Conservation (phyloP, 2,113 vertebrate genomes). For the Serilophus lunatus region DNA sequence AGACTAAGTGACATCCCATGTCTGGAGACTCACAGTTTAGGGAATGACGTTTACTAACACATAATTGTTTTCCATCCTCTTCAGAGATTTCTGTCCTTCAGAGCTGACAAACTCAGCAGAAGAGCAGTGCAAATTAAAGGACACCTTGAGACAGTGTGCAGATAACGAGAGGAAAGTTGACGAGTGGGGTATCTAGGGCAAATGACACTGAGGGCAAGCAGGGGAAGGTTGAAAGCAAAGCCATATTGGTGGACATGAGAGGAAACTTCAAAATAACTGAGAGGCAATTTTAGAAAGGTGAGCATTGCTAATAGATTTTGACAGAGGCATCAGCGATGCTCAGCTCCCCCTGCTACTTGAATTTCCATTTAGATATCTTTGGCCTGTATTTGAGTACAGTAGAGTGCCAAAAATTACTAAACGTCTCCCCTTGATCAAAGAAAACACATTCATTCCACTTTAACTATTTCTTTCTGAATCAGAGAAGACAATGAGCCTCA, state of each 20-base stretch:
- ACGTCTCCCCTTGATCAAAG: not conserved
- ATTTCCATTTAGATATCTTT: not conserved
- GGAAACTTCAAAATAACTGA: not conserved
- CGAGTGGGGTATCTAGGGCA: not conserved
- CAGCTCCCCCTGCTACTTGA: not conserved
- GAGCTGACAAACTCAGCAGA: not conserved
- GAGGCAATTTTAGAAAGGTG: not conserved
- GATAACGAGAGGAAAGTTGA: not conserved
- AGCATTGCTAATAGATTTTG: not conserved
- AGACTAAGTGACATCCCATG: not conserved
- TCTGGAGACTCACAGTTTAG: not conserved
- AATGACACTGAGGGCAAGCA: not conserved
- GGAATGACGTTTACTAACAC: not conserved
- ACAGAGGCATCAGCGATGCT: not conserved
- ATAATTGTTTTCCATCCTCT: not conserved
- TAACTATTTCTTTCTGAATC: not conserved
- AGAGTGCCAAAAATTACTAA: not conserved
- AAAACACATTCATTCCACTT: not conserved
- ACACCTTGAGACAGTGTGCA: rapidly evolving
- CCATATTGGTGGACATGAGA: not conserved
- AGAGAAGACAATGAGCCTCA: not conserved
- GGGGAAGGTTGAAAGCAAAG: not conserved
- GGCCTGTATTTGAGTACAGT: not conserved
- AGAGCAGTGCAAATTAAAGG: not conserved
- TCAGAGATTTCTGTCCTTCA: not conserved